Evolutionary conservation across 2,113 vertebrate genomes (phyloP).

Genomic region (Ceyx cyanopectus): DNA sequence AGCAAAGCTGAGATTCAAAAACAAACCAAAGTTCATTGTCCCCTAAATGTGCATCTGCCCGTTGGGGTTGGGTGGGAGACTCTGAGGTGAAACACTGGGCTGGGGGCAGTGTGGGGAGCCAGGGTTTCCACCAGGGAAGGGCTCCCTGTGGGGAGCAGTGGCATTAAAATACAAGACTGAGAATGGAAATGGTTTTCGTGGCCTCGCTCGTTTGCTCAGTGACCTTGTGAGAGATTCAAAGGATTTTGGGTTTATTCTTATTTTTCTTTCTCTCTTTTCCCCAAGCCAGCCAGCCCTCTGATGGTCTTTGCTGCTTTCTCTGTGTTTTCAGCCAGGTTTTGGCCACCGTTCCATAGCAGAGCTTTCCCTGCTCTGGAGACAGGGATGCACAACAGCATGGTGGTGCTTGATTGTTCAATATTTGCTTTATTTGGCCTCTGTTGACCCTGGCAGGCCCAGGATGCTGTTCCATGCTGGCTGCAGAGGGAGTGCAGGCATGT

Average conservation of each 20-base stretch:
- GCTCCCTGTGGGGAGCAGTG: not conserved
- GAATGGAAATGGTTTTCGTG: not conserved
- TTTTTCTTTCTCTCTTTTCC: too few species aligned
- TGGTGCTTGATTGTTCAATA: not conserved
- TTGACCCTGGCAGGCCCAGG: not conserved
- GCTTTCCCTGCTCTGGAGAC: not conserved
- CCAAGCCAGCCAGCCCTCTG: not conserved
- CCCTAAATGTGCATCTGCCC: not conserved
- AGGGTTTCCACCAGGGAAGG: not conserved
- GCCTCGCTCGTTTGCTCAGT: not conserved
- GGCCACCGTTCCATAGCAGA: rapidly evolving
- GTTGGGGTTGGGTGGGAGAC: not conserved
- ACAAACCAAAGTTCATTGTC: not conserved
- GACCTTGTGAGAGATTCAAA: constrained; percentile 26
- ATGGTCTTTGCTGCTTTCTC: not conserved
- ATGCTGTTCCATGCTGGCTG: not conserved
- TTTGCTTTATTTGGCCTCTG: not conserved
- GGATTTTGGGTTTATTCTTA: not conserved
- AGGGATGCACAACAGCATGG: rapidly evolving
- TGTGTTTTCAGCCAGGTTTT: not conserved
- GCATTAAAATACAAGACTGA: not conserved
- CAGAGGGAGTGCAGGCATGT: not conserved
- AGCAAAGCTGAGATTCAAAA: not conserved
- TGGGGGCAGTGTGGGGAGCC: not conserved
- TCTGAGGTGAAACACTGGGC: not conserved